Evolutionary conservation across 2,797 vertebrate species (phyloP), one percentile per base, ranked within the genome.

Genomic region (Premnoplex brunnescens): DNA sequence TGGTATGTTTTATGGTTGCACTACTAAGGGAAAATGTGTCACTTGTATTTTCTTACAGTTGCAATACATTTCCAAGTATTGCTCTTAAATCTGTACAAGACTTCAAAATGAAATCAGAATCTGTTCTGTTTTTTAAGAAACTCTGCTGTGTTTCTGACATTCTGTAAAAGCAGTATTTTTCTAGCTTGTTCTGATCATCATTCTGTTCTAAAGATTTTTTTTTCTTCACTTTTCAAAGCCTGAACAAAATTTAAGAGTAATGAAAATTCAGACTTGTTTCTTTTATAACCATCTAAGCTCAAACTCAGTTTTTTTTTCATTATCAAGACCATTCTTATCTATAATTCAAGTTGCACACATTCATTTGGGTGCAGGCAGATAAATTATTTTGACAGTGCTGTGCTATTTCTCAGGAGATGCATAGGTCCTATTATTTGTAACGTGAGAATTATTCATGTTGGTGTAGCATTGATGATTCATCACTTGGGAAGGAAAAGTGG

Each of bases 351-450:
- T 63, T 64, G 21, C 46, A 11, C 79, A 26, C 48, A 66, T 96
- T 96, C 77, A 46, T 85, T 84, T 87, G 77, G 22, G 28, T 93
- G 56, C 54, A 90, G 86, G 77, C 85, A 85, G 80, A 92, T 92
- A 88, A 93, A 72, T 97, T 90, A 85, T 79, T 84, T 93, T 94
- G 96, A 89, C 77, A 96, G 56, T 24, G 28, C 10, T 63, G 39
- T 52, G 56, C 63, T 84, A 20, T 94, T 93, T 90, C 91, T 94
- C 51, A 36, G 55, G 79, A 87, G 44, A 72, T 86, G 24, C 55
- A 37, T 51, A 73, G 17, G 37, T 89, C 41, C 39, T 24, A 10
- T 91, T 95, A 56, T 90, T 90, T 93, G 86, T 90, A 72, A 73
- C 21, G 5, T 80, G 83, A 88, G 82, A 91, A 64, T 60, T 92